These are phyloP conservation scores for Synchiropus splendidus DNA, from an alignment of 2,113 vertebrate species.

Conservation along the genomic window DNA sequence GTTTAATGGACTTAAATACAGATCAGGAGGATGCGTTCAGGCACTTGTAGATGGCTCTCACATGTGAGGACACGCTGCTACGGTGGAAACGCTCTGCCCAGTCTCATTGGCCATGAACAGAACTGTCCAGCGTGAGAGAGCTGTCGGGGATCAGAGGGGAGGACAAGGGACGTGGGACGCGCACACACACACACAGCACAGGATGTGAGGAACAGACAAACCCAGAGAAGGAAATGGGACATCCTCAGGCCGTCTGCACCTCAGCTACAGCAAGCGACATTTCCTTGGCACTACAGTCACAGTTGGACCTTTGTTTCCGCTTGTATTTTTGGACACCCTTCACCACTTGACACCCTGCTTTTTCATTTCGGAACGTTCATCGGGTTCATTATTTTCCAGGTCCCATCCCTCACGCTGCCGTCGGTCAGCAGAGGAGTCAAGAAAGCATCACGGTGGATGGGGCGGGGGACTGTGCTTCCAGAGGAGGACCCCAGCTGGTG, in stretches of 20 bases:
- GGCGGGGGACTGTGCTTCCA: no score
- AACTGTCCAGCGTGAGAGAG: conserved; percentile 13
- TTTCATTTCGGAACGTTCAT: no score
- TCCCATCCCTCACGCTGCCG: no score
- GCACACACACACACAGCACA: conserved; percentile 28
- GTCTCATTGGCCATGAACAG: conserved; percentile 27
- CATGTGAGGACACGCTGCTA: conserved; percentile 67
- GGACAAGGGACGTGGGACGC: conserved; percentile 20
- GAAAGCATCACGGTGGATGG: no score
- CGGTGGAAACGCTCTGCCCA: conserved; percentile 26
- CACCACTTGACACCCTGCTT: no score
- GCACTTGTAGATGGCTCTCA: conserved; percentile 90
- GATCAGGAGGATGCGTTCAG: conserved; percentile 79
- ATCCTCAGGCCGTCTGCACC: conserved; percentile 49
- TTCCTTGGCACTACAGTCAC: conserved; percentile 52
- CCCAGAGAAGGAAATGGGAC: conserved; percentile 46
- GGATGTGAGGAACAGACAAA: conserved; percentile 45
- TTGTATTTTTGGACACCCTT: conserved; percentile 1
- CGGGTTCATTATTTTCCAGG: no score
- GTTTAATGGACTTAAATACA: conserved; percentile 52
- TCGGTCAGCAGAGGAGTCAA: no score
- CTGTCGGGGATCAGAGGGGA: conserved; percentile 32
- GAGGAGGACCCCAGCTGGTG: no score
- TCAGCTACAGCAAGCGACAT: conserved; percentile 45
- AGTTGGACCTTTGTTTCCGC: conserved; percentile 35